Evolutionary conservation across 2,113 vertebrate species (phyloP), one percentile per base, ranked within the genome.

Genomic region (Aphelocoma coerulescens): DNA sequence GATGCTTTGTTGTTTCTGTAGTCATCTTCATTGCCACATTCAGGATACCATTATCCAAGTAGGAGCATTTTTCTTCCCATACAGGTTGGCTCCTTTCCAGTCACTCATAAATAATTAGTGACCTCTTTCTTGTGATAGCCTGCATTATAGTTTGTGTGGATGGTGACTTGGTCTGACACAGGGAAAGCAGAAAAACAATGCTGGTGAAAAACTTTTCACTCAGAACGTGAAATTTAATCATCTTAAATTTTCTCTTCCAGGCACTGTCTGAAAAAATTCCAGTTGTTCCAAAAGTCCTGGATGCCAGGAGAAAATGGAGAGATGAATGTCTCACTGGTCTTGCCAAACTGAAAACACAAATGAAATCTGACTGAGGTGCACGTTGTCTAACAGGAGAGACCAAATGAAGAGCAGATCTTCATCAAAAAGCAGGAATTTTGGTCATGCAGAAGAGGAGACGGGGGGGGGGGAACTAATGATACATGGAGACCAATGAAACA

Each of bases 271-370:
- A 97, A 82, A 95, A 98, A 88, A 98, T 98, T 89, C 98, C 99
- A 49, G 96, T 68, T 71, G 98, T 98, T 85, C 97, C 97, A 12
- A 97, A 98, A 95, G 97, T 97, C 91, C 97, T 99, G 71, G 97
- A 98, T 57, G 98, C 98, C 93, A 97, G 99, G 76, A 98, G 98
- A 85, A 97, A 98, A 84, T 98, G 98, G 97, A 98, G 99, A 93
- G 99, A 99, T 67, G 96, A 98, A 26, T 98, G 99, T 91, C 98
- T 99, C 39, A 97, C 97, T 90, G 95, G 80, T 68, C 98, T 99
- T 37, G 97, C 99, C 94, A 98, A 98, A 75, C 91, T 99, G 95
- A 99, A 99, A 96, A 96, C 97, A 46, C 97, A 98, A 91, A 95
- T 97, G 77, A 96, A 97, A 55, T 82, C 94, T 63, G 83, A 98